Percentiles rank a stretch among this genome's conserved stretches.
phyloP scores from a whole-genome alignment of 2,888 invertebrate genomes.

The Agrotis ipsilon region DNA sequence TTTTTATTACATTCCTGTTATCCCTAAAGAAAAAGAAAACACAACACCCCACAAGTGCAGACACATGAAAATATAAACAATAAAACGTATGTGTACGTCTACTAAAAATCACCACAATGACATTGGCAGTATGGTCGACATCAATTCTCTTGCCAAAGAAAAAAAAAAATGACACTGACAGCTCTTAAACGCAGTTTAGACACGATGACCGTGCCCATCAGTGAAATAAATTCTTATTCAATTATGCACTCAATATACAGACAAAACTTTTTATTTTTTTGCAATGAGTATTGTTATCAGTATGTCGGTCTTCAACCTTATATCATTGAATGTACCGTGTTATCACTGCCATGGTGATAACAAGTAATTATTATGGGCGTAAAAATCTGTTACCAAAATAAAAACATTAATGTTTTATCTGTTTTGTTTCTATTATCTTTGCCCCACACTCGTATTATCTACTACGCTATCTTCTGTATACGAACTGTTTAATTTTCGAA shows the following conservation, averaged over 20 bases:
- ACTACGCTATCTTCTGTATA: too few species aligned
- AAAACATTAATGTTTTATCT: not conserved
- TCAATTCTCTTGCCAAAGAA: too few species aligned
- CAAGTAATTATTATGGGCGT: not conserved
- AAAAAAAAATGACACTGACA: too few species aligned
- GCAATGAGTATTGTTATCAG: not conserved
- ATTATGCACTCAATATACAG: conserved; percentile 10
- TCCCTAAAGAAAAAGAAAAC: too few species aligned
- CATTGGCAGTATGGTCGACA: too few species aligned
- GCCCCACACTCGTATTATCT: not conserved
- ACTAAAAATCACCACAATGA: too few species aligned
- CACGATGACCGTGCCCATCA: not conserved
- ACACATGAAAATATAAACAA: too few species aligned
- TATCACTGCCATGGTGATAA: conserved; percentile 10
- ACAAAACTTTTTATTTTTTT: not conserved
- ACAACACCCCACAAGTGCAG: too few species aligned
- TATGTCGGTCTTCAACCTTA: conserved; percentile 15
- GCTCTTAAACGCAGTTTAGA: too few species aligned
- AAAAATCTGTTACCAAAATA: conserved; percentile 8
- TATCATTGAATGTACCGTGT: conserved; percentile 17
- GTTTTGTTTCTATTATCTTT: conserved; percentile 18
- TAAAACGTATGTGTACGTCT: too few species aligned
- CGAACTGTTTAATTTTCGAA: too few species aligned
- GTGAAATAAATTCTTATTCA: not conserved
- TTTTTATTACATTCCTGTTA: too few species aligned